These are phyloP conservation scores for Neosilurus hyrtlii DNA, from an alignment of 2,797 vertebrate species.

Conservation along the genomic window DNA sequence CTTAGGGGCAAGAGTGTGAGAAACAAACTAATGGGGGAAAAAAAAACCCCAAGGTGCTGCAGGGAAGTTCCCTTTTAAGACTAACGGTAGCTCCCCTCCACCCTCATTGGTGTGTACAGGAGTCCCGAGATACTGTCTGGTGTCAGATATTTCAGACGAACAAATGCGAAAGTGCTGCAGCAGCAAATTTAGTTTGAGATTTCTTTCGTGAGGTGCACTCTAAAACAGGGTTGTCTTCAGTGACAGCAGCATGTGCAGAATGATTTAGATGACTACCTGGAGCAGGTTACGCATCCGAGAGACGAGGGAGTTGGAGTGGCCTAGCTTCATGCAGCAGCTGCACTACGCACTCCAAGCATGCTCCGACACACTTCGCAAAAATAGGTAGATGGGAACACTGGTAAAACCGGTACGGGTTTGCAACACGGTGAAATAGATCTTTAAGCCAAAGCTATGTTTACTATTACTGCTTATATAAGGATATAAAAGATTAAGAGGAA, in stretches of 20 bases:
- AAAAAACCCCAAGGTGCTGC: conserved; percentile 67
- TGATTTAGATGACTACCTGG: conserved; percentile 49
- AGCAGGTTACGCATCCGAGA: conserved; percentile 41
- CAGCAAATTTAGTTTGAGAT: conserved; percentile 78
- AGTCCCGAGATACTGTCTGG: conserved; percentile 73
- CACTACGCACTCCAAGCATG: conserved; percentile 13
- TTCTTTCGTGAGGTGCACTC: conserved; percentile 69
- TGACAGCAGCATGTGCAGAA: conserved; percentile 66
- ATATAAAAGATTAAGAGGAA: background rate
- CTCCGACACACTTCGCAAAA: conserved; percentile 7
- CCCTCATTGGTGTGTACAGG: conserved; percentile 61
- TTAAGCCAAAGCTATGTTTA: background rate
- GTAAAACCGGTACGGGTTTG: conserved; percentile 1
- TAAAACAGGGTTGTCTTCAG: conserved; percentile 70
- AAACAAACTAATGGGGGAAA: conserved; percentile 72
- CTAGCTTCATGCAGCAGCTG: conserved; percentile 28
- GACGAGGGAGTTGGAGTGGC: conserved; percentile 33
- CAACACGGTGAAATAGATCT: conserved; percentile 10
- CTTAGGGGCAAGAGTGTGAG: conserved; percentile 75
- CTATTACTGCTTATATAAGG: background rate
- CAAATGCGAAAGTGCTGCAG: conserved; percentile 73
- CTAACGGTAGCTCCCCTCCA: conserved; percentile 49
- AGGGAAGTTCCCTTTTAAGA: conserved; percentile 76
- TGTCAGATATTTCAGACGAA: conserved; percentile 77
- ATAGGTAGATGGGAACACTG: background rate